Evolutionary conservation across 2,888 invertebrate genomes (phyloP), one percentile per base, ranked within the genome.

Genomic region (Xestia c-nigrum): DNA sequence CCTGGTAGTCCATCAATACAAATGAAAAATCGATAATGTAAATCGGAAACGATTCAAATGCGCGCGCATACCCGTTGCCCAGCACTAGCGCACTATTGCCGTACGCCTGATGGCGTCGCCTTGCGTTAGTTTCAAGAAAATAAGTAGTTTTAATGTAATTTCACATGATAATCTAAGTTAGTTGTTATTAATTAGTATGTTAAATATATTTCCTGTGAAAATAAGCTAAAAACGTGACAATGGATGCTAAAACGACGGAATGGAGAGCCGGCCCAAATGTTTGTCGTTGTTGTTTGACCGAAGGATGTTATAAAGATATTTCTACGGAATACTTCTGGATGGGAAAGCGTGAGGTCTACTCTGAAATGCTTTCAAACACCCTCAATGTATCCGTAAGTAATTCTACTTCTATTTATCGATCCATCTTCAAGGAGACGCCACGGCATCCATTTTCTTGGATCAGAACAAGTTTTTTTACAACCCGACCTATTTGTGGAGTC

Each of bases 251-350:
- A 92, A 91, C 91, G 81, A 89, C 93, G 59, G 95, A 95, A 81
- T 96, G 96, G 96, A 91, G 94, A 87, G 95, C 96, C 87, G 96
- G 96, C 59, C 95, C 95, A 2, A 94, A 94, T 24, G 96, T 96
- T 72, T 96, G 96, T 86, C 94, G 96, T 7, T 96, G 96, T 92
- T 96, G 96, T 88, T 90, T 96, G 5, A 84, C 94, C 0, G 96
- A 96, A 81, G 96, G 96, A 4, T 96, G 96, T 79, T 96, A 96
- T 84, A 96, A 96, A 88, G 96, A 96, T 86, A 96, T 96, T 90
- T 95, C 96, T 55, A 96, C 96, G 21, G 96, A 96, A 92, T 96
- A 96, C 91, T 96, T 96, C 85, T 96, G 96, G 96, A 96, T 96
- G 96, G 96, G 96, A 78, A 96, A 95, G 83, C 91, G 95, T 63